Evolutionary conservation across 37 sponge, comb jelly and placozoan species (phyloP), one percentile per base, ranked within the genome.

Genomic region (Haliclona indistincta): DNA sequence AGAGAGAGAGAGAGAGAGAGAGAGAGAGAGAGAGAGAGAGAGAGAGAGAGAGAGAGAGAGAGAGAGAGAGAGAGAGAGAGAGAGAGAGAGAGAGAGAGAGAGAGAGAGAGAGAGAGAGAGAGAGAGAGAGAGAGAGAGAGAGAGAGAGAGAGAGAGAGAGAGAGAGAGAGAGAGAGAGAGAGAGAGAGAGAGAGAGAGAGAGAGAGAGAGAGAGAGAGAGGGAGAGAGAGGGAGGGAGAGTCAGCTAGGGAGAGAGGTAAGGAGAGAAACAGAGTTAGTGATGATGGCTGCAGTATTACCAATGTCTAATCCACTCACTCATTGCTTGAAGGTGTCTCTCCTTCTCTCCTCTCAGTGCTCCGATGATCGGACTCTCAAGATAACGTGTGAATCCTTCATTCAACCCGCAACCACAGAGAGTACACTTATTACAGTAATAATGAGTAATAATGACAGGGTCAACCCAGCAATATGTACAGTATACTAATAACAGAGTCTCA

Each of bases 351-450:
- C 40, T 23, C 45, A 96, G 45, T 28, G 61, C 63, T 1, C 69
- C 85, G 17, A 87, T 64, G 22, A 96, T 96, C 80, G 74, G 86
- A 23, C 93, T 86, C 75, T 96, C 97, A 8, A 96, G 65, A 68
- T 77, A 96, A 0, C 87, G 87, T 1, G 97, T 96, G 77, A 90
- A 88, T 8, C 97, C 97, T 70, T 96, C 97, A 72, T 96, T 96
- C 78, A 96, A 60, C 85, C 85, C 77, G 68, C 70, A 43, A 8
- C 35, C n/a, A n/a, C n/a, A n/a, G n/a, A n/a, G n/a, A n/a, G n/a
- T n/a, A n/a, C n/a, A n/a, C n/a, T n/a, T n/a, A n/a, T n/a, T n/a
- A n/a, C n/a, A n/a, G n/a, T n/a, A n/a, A n/a, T n/a, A n/a, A n/a
- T n/a, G n/a, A n/a, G n/a, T n/a, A n/a, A n/a, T n/a, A n/a, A n/a